These are phyloP conservation scores for Bos indicus DNA, from an alignment of 2,113 vertebrate species.

Conservation along the genomic window DNA sequence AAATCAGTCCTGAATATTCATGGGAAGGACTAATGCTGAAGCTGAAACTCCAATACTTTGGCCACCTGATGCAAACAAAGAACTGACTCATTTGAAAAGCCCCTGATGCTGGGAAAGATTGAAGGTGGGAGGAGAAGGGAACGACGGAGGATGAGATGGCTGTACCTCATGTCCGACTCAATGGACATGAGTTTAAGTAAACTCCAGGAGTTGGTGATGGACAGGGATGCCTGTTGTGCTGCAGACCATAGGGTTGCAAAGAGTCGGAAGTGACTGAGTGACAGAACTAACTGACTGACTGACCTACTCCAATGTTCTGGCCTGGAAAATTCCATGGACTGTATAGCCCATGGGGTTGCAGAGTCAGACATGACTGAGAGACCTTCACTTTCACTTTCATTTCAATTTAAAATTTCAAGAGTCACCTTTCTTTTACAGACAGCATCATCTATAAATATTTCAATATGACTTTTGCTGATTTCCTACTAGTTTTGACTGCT, in stretches of 20 bases:
- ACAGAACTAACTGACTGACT: neutral
- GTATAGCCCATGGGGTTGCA: neutral
- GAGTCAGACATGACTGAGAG: neutral
- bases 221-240: neutral
- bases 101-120: neutral
- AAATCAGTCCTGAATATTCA: neutral
- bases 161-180: neutral
- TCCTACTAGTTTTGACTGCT: neutral
- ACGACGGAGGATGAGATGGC: accelerated
- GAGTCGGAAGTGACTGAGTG: accelerated
- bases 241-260: neutral
- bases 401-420: neutral
- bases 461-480: neutral
- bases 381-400: neutral
- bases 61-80: neutral
- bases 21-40: neutral
- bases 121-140: neutral
- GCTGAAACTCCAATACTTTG: neutral
- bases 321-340: neutral
- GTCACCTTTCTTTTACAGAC: neutral
- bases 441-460: constrained; percentile 18
- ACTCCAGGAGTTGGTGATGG: neutral
- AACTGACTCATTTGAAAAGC: neutral
- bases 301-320: neutral
- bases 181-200: neutral